phyloP scores from a whole-genome alignment of 1,140 invertebrate genomes.

The Tetragonula clypearis region DNA sequence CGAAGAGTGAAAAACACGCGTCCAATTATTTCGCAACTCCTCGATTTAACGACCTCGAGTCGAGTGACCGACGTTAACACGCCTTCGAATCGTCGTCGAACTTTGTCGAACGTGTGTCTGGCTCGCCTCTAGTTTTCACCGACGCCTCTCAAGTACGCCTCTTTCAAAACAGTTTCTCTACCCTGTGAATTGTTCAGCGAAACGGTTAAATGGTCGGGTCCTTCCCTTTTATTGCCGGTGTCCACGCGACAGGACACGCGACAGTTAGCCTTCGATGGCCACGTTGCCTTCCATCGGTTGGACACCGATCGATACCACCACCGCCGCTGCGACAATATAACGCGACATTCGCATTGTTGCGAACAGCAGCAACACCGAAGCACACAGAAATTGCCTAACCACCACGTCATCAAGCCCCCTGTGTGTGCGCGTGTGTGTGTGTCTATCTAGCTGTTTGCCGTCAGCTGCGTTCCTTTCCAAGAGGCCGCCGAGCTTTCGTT shows the following conservation, averaged over 20 bases:
- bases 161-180: background rate
- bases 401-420: background rate
- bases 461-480: slow-evolving; percentile 3
- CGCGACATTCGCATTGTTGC: slow-evolving; percentile 42
- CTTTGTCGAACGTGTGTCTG: background rate
- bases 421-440: background rate
- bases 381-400: slow-evolving; percentile 7
- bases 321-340: slow-evolving; percentile 43
- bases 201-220: slow-evolving; percentile 11
- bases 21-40: background rate
- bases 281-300: slow-evolving; percentile 33
- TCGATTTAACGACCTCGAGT: background rate
- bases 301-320: slow-evolving; percentile 44
- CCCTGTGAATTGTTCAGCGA: background rate
- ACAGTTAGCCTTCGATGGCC: slow-evolving; percentile 44
- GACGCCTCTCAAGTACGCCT: too few species aligned
- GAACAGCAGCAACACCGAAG: background rate
- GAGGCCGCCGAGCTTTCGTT: too few species aligned
- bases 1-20: background rate
- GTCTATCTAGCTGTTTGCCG: background rate
- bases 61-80: too few species aligned
- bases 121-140: background rate
- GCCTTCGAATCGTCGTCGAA: background rate
- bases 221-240: slow-evolving; percentile 33
- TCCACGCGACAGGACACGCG: slow-evolving; percentile 48